phyloP scores from a whole-genome alignment of 2,888 invertebrate species.

The Kryphioiulus occultus region DNA sequence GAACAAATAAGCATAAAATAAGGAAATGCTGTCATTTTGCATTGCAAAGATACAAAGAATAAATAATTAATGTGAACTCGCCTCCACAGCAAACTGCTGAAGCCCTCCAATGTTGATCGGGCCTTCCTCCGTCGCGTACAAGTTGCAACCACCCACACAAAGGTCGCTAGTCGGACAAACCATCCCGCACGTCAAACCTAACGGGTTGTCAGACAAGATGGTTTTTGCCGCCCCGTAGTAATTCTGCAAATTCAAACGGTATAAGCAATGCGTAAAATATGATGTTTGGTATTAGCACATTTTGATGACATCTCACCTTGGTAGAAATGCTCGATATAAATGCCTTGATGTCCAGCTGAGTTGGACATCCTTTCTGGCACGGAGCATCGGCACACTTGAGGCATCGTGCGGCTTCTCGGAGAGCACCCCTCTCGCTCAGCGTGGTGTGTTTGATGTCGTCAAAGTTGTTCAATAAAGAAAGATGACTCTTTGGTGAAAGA shows the following conservation, averaged over 20 bases:
- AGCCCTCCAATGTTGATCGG: constrained; percentile 98
- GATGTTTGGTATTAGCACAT: background rate
- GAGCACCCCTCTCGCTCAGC: constrained; percentile 90
- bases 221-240: constrained; percentile 96
- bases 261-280: background rate
- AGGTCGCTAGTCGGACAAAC: constrained; percentile 98
- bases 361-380: constrained; percentile 98
- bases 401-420: constrained; percentile 87
- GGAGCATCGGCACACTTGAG: constrained; percentile 95
- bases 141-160: constrained; percentile 97
- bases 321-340: constrained; percentile 97
- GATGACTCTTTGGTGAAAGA: constrained; percentile 68
- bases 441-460: constrained; percentile 98
- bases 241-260: constrained; percentile 70
- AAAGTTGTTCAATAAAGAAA: constrained; percentile 81
- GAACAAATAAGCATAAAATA: background rate
- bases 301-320: constrained; percentile 69
- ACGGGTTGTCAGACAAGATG: constrained; percentile 95
- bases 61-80: constrained; percentile 59
- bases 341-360: constrained; percentile 94
- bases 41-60: no score
- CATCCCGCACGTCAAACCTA: constrained; percentile 96
- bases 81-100: constrained; percentile 97
- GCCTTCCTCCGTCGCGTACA: constrained; percentile 95
- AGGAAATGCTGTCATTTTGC: no score